Base-by-base conservation (phyloP, 2,797 vertebrate genomes). In the Serranus cabrilla region DNA sequence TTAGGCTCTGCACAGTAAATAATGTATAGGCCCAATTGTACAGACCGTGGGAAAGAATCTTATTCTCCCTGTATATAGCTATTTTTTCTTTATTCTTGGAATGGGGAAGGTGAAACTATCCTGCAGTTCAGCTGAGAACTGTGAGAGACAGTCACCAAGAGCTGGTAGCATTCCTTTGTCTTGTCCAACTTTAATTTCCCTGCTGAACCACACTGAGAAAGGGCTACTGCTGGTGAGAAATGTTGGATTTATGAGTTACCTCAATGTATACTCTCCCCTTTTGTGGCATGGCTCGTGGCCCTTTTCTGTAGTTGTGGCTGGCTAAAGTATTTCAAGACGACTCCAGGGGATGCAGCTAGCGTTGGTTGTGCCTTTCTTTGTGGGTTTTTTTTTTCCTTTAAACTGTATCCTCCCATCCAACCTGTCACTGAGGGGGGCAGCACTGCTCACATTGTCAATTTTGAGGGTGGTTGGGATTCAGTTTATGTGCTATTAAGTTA, bases 1-100 rank as follows among this genome's bases (percentile, higher is more conserved):
- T 91, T 89, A 81, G 81, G 83, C 71, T 87, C 65, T 81, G 81
- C 74, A 58, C 89, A 86, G 93, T 95, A 94, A 94, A 93, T 94
- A 92, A 93, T 95, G 95, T 95, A 95, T 94, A 95, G 91, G 85
- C 93, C 89, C 89, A 85, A 90, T 92, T 95, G 95, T 96, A 96
- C 94, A 95, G 93, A 95, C 77, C 77, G 78, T 90, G 87, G 91
- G 90, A 94, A 89, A 89, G 74, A 80, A 82, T 83, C 79, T 76
- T 89, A 84, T 92, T 92, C 85, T 84, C 87, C 82, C 81, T 95
- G 95, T 96, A 94, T 89, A 96, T 95, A 95, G 78, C 72, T 88
- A 61, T 90, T 89, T 80, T 75, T 82, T 85, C 82, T 71, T 56
- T 73, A 72, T 58, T 76, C 66, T 90, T 86, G 74, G 80, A 81